These are phyloP conservation scores for Acropora tenuis DNA, from an alignment of 64 coral and sea anemone species.

Conservation along the genomic window DNA sequence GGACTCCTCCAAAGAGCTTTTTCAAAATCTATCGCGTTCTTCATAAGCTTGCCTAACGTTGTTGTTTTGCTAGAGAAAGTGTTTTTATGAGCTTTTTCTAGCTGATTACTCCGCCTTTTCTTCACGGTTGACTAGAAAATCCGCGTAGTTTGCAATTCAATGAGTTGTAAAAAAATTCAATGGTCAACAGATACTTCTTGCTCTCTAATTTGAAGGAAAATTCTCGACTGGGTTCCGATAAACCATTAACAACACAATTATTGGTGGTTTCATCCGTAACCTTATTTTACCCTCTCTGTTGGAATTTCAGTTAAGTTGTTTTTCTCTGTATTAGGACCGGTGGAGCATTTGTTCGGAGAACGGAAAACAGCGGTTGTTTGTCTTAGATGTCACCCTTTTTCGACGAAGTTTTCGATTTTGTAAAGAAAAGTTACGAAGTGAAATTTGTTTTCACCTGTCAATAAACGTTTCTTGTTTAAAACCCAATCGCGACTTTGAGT, in stretches of 20 bases:
- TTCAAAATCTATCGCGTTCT: neutral
- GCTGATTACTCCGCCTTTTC: conserved; percentile 4
- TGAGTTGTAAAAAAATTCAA: neutral
- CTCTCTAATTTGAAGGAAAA: conserved; percentile 11
- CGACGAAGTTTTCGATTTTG: neutral
- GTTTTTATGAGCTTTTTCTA: conserved; percentile 16
- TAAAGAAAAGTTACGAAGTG: neutral
- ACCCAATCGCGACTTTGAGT: too few relatives aligned
- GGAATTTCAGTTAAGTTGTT: neutral
- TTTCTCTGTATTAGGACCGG: neutral
- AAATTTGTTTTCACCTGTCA: neutral
- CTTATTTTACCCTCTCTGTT: neutral
- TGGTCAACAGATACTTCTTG: neutral
- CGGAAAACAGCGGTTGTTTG: conserved; percentile 15
- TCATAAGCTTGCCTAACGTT: neutral
- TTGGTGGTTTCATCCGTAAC: neutral
- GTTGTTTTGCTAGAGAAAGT: conserved; percentile 6
- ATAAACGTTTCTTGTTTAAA: too few relatives aligned
- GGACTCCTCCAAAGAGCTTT: neutral
- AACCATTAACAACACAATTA: neutral
- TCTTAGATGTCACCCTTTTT: neutral
- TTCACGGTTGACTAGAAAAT: conserved; percentile 51
- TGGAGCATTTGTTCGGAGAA: neutral
- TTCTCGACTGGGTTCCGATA: neutral
- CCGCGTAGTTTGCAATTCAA: conserved; percentile 33